Conservation (phyloP, 2,113 vertebrate genomes). For the Loxodonta africana region DNA sequence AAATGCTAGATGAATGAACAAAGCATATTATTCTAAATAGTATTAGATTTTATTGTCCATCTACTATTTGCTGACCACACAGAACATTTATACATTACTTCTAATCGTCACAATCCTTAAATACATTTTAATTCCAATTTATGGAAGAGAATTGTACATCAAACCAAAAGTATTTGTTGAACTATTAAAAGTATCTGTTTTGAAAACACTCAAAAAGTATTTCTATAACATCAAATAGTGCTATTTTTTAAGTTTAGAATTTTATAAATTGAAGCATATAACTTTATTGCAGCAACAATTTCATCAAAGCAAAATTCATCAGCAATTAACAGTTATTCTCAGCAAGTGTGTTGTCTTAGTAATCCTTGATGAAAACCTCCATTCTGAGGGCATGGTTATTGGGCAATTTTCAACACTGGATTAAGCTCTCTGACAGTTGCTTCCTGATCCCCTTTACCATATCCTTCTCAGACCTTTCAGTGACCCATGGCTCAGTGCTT, state of each 20-base stretch:
- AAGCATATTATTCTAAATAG: slow-evolving; percentile 4
- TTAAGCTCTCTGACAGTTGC: not conserved
- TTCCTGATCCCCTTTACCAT: not conserved
- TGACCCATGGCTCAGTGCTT: not conserved
- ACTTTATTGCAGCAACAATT: not conserved
- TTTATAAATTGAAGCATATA: slow-evolving; percentile 46
- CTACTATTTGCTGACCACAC: not conserved
- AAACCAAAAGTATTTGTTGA: slow-evolving; percentile 15
- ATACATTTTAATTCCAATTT: not conserved
- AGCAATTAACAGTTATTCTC: slow-evolving; percentile 18
- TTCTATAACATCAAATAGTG: slow-evolving; percentile 44
- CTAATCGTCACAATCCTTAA: slow-evolving; percentile 28
- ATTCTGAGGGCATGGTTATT: not conserved
- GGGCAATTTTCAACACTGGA: not conserved
- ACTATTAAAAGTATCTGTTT: slow-evolving; percentile 17
- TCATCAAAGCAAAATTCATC: slow-evolving; percentile 4
- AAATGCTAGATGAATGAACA: slow-evolving; percentile 35
- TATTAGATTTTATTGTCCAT: slow-evolving; percentile 13
- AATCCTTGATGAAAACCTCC: not conserved
- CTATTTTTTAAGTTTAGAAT: not conserved
- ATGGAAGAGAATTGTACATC: not conserved
- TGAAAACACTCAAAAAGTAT: slow-evolving; percentile 14
- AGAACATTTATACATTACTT: not conserved
- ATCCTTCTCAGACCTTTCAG: not conserved
- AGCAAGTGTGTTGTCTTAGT: not conserved